Conservation (phyloP, 2,888 invertebrate species). For the Uloborus plumipes region DNA sequence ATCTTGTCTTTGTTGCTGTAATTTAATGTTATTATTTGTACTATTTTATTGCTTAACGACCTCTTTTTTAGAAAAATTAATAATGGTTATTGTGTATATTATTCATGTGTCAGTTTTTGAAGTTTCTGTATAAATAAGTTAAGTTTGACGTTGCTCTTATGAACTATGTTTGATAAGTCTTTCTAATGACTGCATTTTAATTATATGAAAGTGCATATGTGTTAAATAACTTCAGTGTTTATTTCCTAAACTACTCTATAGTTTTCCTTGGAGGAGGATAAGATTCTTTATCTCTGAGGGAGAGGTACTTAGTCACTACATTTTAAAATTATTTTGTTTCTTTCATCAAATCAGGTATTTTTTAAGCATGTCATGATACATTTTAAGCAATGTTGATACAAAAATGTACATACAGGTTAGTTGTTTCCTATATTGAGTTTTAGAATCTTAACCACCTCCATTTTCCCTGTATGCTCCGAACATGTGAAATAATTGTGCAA, state of each 20-base stretch:
- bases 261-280: conserved; percentile 12
- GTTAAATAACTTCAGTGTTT: conserved; percentile 33
- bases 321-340: too few species aligned
- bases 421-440: not conserved
- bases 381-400: too few species aligned
- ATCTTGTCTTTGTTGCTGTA: conserved; percentile 53
- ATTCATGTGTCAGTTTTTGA: conserved; percentile 33
- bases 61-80: conserved; percentile 21
- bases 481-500: conserved; percentile 38
- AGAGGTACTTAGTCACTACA: not conserved
- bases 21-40: conserved; percentile 48
- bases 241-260: conserved; percentile 1
- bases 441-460: conserved; percentile 25
- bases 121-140: conserved; percentile 46
- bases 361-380: too few species aligned
- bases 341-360: too few species aligned
- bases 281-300: conserved; percentile 4
- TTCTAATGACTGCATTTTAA: conserved; percentile 32
- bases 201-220: conserved; percentile 23
- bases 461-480: conserved; percentile 9
- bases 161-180: conserved; percentile 25
- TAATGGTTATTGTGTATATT: conserved; percentile 23
- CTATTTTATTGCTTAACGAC: conserved; percentile 51
- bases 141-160: conserved; percentile 45
- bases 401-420: too few species aligned